Evolutionary conservation across 2,888 invertebrate species (phyloP), one percentile per base, ranked within the genome.

Genomic region (Hirtodrosophila cameraria): DNA sequence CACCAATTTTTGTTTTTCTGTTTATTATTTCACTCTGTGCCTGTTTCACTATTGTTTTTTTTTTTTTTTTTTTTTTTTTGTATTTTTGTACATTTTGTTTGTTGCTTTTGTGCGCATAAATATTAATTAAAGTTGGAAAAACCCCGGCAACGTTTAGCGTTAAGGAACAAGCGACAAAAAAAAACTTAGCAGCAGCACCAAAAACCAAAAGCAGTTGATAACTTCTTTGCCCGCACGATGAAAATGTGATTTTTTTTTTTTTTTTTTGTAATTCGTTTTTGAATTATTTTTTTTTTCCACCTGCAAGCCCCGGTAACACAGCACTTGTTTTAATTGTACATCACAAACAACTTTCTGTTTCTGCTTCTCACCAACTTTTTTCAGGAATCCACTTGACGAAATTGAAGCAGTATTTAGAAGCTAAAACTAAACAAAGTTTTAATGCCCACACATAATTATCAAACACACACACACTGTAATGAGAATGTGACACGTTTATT

Each of bases 361-460:
- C 53, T 80, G 63, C 71, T 73, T 71, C 42, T 70, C 61, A 62
- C 48, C 52, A 65, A 75, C 67, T 77, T 79, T 77, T 88, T 88
- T 70, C 89, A 91, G 91, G 90, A 91, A 90, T 88, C 89, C 90
- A 86, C 87, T 91, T 72, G 90, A 89, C 76, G 90, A 90, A 90
- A 89, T 91, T 84, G 91, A 91, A 89, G 91, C 91, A 86, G 91
- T 90, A 87, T 90, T 91, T 90, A 90, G 84, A 90, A 88, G 88
- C 87, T 91, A 89, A 90, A 78, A 83, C 74, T 68, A 59, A 52
- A 74, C 50, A 70, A 75, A 79, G 60, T 62, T 68, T 54, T 63
- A 36, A 57, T 55, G 67, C 42, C 36, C 36, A 66, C 59, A 36
- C 55, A 31, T 45, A 39, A 36, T 54, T 31, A 30, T n/a, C 49